Conservation (phyloP, 1,140 invertebrate genomes). For the Polypedilum vanderplanki region DNA sequence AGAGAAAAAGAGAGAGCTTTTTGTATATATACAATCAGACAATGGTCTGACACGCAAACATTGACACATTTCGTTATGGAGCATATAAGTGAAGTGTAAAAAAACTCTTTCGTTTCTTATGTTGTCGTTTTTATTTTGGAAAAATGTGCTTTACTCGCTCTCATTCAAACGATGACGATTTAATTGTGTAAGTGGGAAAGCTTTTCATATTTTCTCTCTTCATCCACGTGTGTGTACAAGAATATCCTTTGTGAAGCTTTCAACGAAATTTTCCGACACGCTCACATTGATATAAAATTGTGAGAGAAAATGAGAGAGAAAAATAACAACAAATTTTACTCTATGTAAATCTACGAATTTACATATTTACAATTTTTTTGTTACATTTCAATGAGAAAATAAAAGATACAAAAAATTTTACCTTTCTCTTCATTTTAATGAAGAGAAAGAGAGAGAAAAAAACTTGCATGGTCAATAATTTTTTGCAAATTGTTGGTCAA, state of each 20-base stretch:
- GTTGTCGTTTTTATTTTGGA: not conserved
- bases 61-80: not conserved
- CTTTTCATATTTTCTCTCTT: not conserved
- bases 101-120: not conserved
- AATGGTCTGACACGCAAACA: slow-evolving; percentile 16
- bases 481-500: no score
- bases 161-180: not conserved
- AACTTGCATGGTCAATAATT: no score
- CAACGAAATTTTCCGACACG: not conserved
- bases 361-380: no score
- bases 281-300: not conserved
- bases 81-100: not conserved
- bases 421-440: no score
- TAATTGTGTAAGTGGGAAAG: not conserved
- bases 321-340: no score
- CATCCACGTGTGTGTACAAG: not conserved
- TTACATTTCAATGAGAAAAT: no score
- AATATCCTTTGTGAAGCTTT: not conserved
- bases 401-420: no score
- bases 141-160: slow-evolving; percentile 1
- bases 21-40: slow-evolving; percentile 1
- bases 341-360: no score
- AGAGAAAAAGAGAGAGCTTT: not conserved
- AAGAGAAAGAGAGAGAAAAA: no score
- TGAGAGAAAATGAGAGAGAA: no score